Conservation (phyloP, 2,888 invertebrate genomes). For the Emesis furor region DNA sequence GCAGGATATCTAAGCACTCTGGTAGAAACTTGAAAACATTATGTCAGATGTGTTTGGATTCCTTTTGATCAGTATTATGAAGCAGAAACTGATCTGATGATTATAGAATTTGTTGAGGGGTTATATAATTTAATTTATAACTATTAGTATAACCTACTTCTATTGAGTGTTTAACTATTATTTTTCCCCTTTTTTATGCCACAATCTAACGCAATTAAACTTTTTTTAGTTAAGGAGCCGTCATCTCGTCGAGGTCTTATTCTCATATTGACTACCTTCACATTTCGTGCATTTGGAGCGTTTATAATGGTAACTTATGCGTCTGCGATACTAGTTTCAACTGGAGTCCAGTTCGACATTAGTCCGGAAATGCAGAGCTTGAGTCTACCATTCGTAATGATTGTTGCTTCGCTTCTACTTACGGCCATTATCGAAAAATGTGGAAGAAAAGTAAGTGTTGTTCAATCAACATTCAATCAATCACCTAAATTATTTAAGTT, state of each 20-base stretch:
- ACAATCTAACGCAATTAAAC: no score
- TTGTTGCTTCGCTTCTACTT: slow-evolving; percentile 76
- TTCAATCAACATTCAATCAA: not conserved
- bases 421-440: slow-evolving; percentile 73
- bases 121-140: no score
- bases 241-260: slow-evolving; percentile 79
- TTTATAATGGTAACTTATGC: slow-evolving; percentile 79
- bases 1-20: no score
- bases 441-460: slow-evolving; percentile 57
- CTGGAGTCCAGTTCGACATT: slow-evolving; percentile 72
- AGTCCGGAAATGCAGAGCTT: slow-evolving; percentile 79
- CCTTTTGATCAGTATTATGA: no score
- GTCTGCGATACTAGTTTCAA: slow-evolving; percentile 74
- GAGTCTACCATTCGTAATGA: slow-evolving; percentile 79
- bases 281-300: slow-evolving; percentile 76
- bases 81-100: no score
- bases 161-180: no score
- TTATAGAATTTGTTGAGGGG: no score
- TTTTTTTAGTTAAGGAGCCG: slow-evolving; percentile 77
- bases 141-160: no score
- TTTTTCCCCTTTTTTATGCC: no score
- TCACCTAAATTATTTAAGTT: no score
- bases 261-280: slow-evolving; percentile 73
- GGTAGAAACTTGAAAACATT: no score
- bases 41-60: no score